Evolutionary conservation across 64 coral and sea anemone species (phyloP), one percentile per base, ranked within the genome.

Genomic region (Hydrozoanthus tunicans): DNA sequence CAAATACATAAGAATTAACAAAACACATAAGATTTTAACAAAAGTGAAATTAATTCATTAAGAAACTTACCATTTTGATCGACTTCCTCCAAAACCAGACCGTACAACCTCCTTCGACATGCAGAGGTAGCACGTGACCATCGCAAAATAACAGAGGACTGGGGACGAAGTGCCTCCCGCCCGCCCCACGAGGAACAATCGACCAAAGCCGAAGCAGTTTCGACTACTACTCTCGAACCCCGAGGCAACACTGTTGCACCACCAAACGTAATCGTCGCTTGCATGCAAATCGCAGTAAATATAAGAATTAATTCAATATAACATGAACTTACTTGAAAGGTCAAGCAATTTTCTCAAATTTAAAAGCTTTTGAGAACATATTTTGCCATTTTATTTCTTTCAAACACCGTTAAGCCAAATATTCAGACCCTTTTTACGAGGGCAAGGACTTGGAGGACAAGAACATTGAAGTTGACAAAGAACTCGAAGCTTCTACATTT

Each of bases 31-130:
- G 24, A 60, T 27, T 88, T 32, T 59, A 54, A 8, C 56, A 51
- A 51, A 88, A 88, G 15, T 65, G 14, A 66, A 55, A 65, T 65
- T 65, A 80, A 66, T 90, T 79, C 12, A 78, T 67, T 66, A 64
- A 58, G 13, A 90, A 79, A 90, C 52, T 90, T 59, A 90, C 89
- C 89, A 79, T 90, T 90, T 90, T 80, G 74, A 80, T 67, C 61
- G 56, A 88, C 84, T 88, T 88, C 84, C 68, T 88, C 68, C 69
- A 59, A 88, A 58, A 6, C 25, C 69, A 88, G 84, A 88, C 84
- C 23, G 69, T 26, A 88, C 84, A 88, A 60, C 84, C 84, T 88
- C 84, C 69, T 56, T 86, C 64, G 5, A 86, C 83, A 86, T 56
- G 83, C 83, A 75, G 84, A 75, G 74, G 20, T 43, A 56, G 69